Conservation (phyloP, 2,113 vertebrate genomes). For the Thryonomys swinderianus region DNA sequence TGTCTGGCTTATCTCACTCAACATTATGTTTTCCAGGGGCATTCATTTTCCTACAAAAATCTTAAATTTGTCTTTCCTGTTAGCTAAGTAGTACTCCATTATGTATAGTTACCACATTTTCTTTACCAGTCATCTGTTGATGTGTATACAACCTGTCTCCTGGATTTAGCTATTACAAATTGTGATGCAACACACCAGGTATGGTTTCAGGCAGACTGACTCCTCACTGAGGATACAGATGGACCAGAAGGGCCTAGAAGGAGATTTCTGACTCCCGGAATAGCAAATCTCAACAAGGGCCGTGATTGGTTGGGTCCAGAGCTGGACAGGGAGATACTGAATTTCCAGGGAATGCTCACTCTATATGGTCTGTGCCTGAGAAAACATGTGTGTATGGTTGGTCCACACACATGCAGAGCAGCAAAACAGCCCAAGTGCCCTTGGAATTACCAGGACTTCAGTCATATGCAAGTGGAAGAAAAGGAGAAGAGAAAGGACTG, state of each 20-base stretch:
- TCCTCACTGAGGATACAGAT: not conserved
- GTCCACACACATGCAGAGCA: not conserved
- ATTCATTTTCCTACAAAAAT: too few species aligned
- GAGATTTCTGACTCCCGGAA: not conserved
- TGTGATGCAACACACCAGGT: too few species aligned
- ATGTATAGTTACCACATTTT: too few species aligned
- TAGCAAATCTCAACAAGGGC: not conserved
- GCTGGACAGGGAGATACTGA: not conserved
- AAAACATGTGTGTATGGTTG: too few species aligned
- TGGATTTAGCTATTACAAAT: too few species aligned
- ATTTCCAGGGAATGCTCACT: not conserved
- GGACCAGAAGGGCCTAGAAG: not conserved
- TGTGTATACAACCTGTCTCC: too few species aligned
- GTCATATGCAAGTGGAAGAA: not conserved
- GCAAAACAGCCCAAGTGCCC: not conserved
- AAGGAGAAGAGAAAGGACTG: not conserved
- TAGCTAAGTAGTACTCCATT: too few species aligned
- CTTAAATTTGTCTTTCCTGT: too few species aligned
- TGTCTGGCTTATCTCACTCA: too few species aligned
- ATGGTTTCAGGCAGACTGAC: not conserved
- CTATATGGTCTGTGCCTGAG: not conserved
- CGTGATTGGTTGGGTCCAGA: not conserved
- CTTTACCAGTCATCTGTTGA: too few species aligned
- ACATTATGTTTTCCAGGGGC: too few species aligned
- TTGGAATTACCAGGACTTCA: not conserved